Percentiles rank a stretch among this genome's conserved stretches.
Conservation (phyloP, 2,888 invertebrate genomes). For the Drosophila pseudotakahashii region DNA sequence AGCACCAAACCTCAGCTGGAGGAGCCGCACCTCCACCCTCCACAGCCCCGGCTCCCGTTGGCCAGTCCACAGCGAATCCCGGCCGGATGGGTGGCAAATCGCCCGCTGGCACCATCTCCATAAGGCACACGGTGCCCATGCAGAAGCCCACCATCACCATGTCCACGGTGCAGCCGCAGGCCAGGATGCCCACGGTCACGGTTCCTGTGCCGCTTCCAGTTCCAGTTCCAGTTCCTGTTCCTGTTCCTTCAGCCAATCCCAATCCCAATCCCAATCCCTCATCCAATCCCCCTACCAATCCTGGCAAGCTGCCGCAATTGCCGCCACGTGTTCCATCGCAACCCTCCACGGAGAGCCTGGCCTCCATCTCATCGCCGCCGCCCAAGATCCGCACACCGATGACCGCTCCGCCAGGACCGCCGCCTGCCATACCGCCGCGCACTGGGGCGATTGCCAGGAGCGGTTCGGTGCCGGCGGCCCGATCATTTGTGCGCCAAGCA, state of each 20-base stretch:
- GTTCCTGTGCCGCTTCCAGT: conserved; percentile 1
- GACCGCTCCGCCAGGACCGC: conserved; percentile 81
- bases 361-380: conserved; percentile 69
- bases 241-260: not conserved
- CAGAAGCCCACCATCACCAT: conserved; percentile 83
- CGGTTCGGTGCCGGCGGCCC: conserved; percentile 81
- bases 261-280: conserved; percentile 2
- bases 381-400: conserved; percentile 57
- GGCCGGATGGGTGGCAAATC: conserved; percentile 15
- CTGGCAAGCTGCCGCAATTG: conserved; percentile 79
- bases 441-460: conserved; percentile 81
- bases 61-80: not conserved
- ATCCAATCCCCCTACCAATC: conserved; percentile 1
- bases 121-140: conserved; percentile 82
- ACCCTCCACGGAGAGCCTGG: conserved; percentile 77
- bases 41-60: conserved; percentile 7
- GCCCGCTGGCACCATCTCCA: conserved; percentile 65
- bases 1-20: conserved; percentile 52
- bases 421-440: conserved; percentile 84
- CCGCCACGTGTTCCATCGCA: conserved; percentile 83
- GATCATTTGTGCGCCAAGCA: conserved; percentile 81
- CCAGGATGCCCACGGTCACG: conserved; percentile 58
- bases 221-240: not conserved
- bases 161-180: conserved; percentile 82
- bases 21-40: conserved; percentile 51